A percentile compares a stretch with the other conserved stretches of the same genome.
phyloP scores from a whole-genome alignment of 2,888 invertebrate genomes.

The Caenorhabditis imperialis region DNA sequence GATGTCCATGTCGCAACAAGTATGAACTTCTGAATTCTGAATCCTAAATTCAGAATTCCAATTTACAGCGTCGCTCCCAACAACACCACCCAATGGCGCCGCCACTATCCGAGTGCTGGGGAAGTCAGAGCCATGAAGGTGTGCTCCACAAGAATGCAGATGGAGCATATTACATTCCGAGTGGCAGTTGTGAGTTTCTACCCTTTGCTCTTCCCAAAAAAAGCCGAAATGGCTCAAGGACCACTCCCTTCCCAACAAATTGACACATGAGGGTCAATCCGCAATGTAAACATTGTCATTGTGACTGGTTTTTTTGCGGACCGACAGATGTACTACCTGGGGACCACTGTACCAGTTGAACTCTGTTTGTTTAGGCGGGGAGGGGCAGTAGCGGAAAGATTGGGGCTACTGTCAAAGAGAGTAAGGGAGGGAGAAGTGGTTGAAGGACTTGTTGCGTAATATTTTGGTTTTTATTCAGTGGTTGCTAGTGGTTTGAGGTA shows the following conservation, averaged over 20 bases:
- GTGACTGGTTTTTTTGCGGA: no score
- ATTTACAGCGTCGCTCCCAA: constrained; percentile 55
- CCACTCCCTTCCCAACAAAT: constrained; percentile 15
- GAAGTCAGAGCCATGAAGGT: constrained; percentile 30
- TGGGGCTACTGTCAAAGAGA: no score
- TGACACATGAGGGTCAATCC: constrained; percentile 54
- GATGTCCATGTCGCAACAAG: constrained; percentile 63
- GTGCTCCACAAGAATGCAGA: constrained; percentile 68
- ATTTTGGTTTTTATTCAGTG: no score
- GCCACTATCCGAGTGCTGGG: constrained; percentile 41
- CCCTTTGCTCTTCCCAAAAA: no score
- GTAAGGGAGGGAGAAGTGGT: no score
- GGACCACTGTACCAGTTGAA: no score
- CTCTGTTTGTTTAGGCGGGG: no score
- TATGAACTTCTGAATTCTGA: constrained; percentile 3
- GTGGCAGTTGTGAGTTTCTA: constrained; percentile 64
- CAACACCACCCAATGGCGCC: constrained; percentile 40
- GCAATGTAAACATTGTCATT: constrained; percentile 54
- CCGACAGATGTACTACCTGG: no score
- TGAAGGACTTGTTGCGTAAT: no score
- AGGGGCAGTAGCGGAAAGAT: no score
- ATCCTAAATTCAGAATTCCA: background rate
- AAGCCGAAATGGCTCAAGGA: no score
- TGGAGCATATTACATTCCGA: constrained; percentile 66
- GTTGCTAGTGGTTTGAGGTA: no score